Base-by-base conservation (phyloP, 2,888 invertebrate species). In the Oligia latruncula region DNA sequence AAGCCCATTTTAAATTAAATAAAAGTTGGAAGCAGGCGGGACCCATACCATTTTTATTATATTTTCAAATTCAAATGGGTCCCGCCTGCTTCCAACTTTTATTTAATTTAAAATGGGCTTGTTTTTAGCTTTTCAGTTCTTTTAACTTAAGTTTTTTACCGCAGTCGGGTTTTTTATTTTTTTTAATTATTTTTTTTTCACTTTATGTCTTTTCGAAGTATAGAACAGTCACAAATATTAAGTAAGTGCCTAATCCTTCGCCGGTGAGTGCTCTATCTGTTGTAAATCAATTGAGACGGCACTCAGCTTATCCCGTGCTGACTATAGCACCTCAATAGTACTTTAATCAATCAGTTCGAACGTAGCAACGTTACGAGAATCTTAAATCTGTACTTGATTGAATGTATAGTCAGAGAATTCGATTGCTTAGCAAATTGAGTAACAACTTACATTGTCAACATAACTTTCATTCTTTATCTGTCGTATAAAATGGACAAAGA, bases 281-380 rank as follows among this genome's bases (percentile, higher is more conserved):
- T 29, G 40, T 77, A 35, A 65, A 65, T 77, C n/a, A 58, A 74
- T 66, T 46, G 55, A 46, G 55, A 46, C n/a, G 20, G 74, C 77
- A 43, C 29, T 65, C 64, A 72, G 73, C 71, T 62, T 23, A 74
- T 46, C 52, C n/a, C 62, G 43, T 43, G 43, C 23, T 17, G 29
- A 9, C 23, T 55, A 6, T 1, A 52, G 29, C 65, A 29, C 43
- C n/a, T 72, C 20, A 52, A 72, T n/a, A 76, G 35, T 6, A n/a
- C 55, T 17, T 46, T 9, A 52, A 3, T 40, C 29, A 40, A 52
- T 60, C 17, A 40, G 23, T 65, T 66, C 40, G 40, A n/a, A 60
- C 52, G 52, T 35, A 65, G 15, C 23, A 2, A 65, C 78, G 70
- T n/a, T 40, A 20, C 2, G 23, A 6, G 67, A 78, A 72, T 72